phyloP scores from a whole-genome alignment of 2,888 invertebrate species.

The Himalopsyche kuldschensis region DNA sequence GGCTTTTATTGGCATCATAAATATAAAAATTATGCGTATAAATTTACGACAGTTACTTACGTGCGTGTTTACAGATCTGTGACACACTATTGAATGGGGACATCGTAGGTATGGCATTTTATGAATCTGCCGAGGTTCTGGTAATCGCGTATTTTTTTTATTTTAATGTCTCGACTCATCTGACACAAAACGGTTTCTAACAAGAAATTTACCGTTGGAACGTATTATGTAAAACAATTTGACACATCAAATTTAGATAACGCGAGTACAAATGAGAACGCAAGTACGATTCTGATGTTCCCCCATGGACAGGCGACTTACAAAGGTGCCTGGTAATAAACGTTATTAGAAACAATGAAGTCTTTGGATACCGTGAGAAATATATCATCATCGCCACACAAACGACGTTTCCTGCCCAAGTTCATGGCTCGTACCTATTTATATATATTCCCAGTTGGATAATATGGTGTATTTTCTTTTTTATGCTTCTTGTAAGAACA shows the following conservation, averaged over 20 bases:
- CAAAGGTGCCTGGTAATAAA: slow-evolving; percentile 3
- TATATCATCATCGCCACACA: slow-evolving; percentile 10
- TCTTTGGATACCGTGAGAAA: slow-evolving; percentile 31
- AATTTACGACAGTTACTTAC: too few species aligned
- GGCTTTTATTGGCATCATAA: too few species aligned
- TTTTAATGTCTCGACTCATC: too few species aligned
- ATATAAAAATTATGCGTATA: too few species aligned
- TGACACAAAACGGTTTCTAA: background rate
- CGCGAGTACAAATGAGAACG: background rate
- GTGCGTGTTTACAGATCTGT: too few species aligned
- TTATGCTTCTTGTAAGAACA: background rate
- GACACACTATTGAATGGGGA: too few species aligned
- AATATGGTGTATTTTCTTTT: background rate
- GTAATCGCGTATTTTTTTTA: too few species aligned
- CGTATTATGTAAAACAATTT: background rate
- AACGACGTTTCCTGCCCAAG: slow-evolving; percentile 24
- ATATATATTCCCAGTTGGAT: background rate
- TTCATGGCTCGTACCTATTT: slow-evolving; percentile 4
- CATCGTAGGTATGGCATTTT: too few species aligned
- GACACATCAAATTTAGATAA: background rate
- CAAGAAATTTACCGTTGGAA: background rate
- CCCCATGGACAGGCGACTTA: background rate
- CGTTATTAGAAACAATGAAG: slow-evolving; percentile 25
- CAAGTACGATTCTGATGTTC: background rate
- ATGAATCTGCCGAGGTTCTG: too few species aligned